Evolutionary conservation across 2,888 invertebrate species (phyloP), one percentile per base, ranked within the genome.

Genomic region (Theretra japonica): DNA sequence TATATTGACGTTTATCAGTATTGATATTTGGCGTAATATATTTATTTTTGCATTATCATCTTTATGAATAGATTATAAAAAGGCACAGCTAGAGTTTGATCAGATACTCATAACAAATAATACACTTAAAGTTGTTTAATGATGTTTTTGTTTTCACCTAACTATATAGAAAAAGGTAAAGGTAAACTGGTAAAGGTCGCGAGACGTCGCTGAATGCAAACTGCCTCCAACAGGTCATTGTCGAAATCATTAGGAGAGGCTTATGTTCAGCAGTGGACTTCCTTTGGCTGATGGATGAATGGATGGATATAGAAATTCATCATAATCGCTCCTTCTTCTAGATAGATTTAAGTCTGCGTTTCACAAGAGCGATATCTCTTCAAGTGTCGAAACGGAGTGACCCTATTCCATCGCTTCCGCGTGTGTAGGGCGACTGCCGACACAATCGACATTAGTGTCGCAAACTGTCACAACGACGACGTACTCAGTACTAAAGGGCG

Each of bases 321-420:
- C 41, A 11, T 15, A 41, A 41, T 11, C 3, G 41, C 41, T 15
- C 1, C n/a, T 30, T 25, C 68, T 69, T 69, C 68, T 15, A 56
- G n/a, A 53, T 21, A n/a, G 3, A 65, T 41, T 19, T 33, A 71
- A 7, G 11, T 65, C 33, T 23, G 8, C 23, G 33, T 65, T 25
- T n/a, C 33, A 25, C 56, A 23, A 28, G 21, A 65, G 41, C 23
- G 70, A 72, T 56, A 75, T 76, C 71, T 75, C 75, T 75, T 73
- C 73, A 71, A 73, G 79, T 81, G 79, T 81, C 73, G 82, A 89
- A 89, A 88, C 84, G 85, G 84, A 80, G 77, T 83, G 83, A 81
- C 85, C 86, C 83, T 86, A 85, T 83, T 85, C 77, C 71, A 75
- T 28, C 69, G 71, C 84, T 90, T 90, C 90, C 90, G 90, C 82